Evolutionary conservation across 2,888 invertebrate species (phyloP), one percentile per base, ranked within the genome.

Genomic region (Hanleya hanleyi): DNA sequence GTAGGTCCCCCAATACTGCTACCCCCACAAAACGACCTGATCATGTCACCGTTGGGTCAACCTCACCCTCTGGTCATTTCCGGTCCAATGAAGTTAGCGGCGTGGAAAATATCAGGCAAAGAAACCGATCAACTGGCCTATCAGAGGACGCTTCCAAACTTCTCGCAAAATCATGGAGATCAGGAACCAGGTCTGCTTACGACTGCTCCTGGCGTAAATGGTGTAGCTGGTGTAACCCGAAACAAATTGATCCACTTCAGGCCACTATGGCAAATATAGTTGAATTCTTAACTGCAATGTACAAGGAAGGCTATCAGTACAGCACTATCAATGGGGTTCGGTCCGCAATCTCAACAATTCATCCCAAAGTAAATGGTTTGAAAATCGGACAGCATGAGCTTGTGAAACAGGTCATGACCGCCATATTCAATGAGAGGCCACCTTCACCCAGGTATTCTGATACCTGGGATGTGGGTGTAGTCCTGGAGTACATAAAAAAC

Each of bases 91-190:
- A 41, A 38, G 9, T 32, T 73, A 47, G 73, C 69, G 37, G 65
- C 69, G 37, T 69, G 73, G 64, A 69, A 65, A 51, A 51, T 73
- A 26, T 73, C 69, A n/a, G 73, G 73, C 37, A 37, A n/a, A 1
- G 35, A 4, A 47, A 68, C 47, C 6, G 29, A 51, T 22, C 69
- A 69, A 18, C 38, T 29, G 69, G 69, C 0, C 18, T 73, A 65
- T 62, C 69, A 22, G 69, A 62, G 51, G 15, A 69, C 26, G 73
- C 72, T 69, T 29, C 73, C 64, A 37, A 29, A 35, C 65, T 73
- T 37, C 51, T 69, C 65, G 12, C 22, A 15, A 50, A 65, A 37
- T 32, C 62, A n/a, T n/a, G 50, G 33, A n/a, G 37, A 35, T 7
- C 22, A 15, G 69, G 69, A 9, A 73, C 73, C 18, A 32, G 68